phyloP scores from a whole-genome alignment of 1,140 invertebrate genomes.

The Drosophila sp. region DNA sequence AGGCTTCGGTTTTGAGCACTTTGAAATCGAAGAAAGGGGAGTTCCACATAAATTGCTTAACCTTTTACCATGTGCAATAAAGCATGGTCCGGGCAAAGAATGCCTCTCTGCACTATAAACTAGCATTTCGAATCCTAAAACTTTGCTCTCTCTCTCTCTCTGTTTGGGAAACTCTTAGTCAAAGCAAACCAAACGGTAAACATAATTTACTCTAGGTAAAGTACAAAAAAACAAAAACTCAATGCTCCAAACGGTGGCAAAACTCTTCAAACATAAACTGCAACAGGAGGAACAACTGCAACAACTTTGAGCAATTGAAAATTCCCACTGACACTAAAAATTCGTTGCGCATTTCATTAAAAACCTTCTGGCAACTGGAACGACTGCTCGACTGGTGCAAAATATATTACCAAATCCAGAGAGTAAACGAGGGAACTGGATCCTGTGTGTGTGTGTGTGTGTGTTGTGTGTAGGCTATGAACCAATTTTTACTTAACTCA shows the following conservation, averaged over 20 bases:
- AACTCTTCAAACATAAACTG: slow-evolving; percentile 53
- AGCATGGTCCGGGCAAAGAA: not conserved
- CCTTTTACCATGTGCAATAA: not conserved
- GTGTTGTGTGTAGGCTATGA: slow-evolving; percentile 52
- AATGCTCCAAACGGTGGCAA: slow-evolving; percentile 25
- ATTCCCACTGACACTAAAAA: slow-evolving; percentile 71
- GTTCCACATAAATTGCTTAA: not conserved
- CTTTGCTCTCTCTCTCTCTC: not conserved
- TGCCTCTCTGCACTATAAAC: not conserved
- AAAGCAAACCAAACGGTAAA: slow-evolving; percentile 43
- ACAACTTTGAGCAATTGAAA: slow-evolving; percentile 66
- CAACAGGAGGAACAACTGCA: slow-evolving; percentile 36
- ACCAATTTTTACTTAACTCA: slow-evolving; percentile 73
- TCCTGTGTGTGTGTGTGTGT: slow-evolving; percentile 21
- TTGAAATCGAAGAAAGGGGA: too few species aligned
- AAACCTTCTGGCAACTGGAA: slow-evolving; percentile 37
- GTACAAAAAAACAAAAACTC: slow-evolving; percentile 22
- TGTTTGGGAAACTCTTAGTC: slow-evolving; percentile 6
- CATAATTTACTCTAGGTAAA: slow-evolving; percentile 54
- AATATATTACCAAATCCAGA: slow-evolving; percentile 38
- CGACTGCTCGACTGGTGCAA: slow-evolving; percentile 28
- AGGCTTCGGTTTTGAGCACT: too few species aligned
- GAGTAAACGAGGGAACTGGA: slow-evolving; percentile 7
- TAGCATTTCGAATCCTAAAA: not conserved
- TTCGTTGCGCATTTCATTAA: slow-evolving; percentile 73